Base-by-base conservation (phyloP, 2,797 vertebrate genomes). In the Leptatherina wallacei region DNA sequence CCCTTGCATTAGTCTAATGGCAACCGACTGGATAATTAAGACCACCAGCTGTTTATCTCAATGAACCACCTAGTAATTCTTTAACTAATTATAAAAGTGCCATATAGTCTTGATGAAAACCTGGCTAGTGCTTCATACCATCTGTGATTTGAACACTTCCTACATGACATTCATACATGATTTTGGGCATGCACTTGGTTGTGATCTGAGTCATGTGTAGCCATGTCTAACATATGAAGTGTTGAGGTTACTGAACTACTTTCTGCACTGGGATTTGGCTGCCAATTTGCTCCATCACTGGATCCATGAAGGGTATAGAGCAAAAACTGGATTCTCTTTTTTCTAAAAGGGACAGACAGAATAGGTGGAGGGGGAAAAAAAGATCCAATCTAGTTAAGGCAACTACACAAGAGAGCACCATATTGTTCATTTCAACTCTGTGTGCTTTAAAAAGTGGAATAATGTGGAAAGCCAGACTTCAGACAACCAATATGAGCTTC, bases 1-100 rank as follows among this genome's bases (percentile, higher is more conserved):
- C 20, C 35, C 51, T 24, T 57, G 61, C 18, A 18, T 5, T 56
- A 65, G 18, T 57, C 56, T 44, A 57, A 54, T 68, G 59, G 36
- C 14, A 59, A 27, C 40, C 14, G 35, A 61, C 42, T 57, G 55
- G 36, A 63, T 51, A 63, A 68, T 49, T 61, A 3, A 30, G 22
- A 27, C 57, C 47, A 65, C 57, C 71, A 74, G 44, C 51, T 49
- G 65, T 68, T 67, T n/a, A 52, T 30, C 22, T 42, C 20, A 56
- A 16, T 36, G 14, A 58, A 35, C 52, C 54, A 38, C 54, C 61
- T 27, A 10, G 47, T 38, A 42, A 57, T 35, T 27, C 11, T 40
- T 18, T 40, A 40, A 38, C 52, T 20, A 30, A n/a, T 36, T 57
- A 20, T 20, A 55, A 57, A 32, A 57, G 1, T 40, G 16, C 27